Evolutionary conservation across 2,888 invertebrate genomes (phyloP), one percentile per base, ranked within the genome.

Genomic region (Cyclophora albipunctata): DNA sequence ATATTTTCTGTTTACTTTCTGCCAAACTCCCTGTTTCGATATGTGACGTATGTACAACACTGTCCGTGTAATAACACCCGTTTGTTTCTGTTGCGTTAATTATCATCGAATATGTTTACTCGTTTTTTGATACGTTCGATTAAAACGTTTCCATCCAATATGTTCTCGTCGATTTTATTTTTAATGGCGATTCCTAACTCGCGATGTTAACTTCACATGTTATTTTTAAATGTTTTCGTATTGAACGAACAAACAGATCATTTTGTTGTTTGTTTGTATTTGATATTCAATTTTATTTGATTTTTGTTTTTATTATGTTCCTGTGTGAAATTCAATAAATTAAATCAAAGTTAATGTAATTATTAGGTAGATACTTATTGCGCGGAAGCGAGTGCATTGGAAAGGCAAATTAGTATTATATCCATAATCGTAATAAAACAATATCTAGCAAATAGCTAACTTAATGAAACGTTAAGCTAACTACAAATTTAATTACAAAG

Each of bases 1-100:
- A 88, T 88, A 87, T 87, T 87, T 86, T 87, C 83, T 88, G 88
- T 88, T 88, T 88, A 87, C 88, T 81, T 86, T 85, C 82, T 81
- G 83, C 84, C 84, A 78, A 84, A 85, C 84, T 83, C 85, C 82
- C 82, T 73, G 73, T 73, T 73, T 71, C 79, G 75, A 79, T 82
- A 74, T 73, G 73, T 82, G 81, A 82, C 78, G 80, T 74, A 73
- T 78, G 78, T 75, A 64, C 63, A 20, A 20, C 20, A 2, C 20
- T 20, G 20, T 60, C 51, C 37, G 37, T 53, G 52, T 59, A 60
- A 64, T 58, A 69, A 70, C 78, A 78, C 74, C 48, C 70, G 75
- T 77, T 79, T 81, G 82, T 81, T 78, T 77, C 80, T 80, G 69
- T 78, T 76, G 60, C 73, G 74, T 78, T 82, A 78, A 82, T 84